A percentile compares a stretch with the other conserved stretches of the same genome.
These are phyloP conservation scores for Carcharodon carcharias DNA, from an alignment of 2,797 vertebrate genomes.

Conservation along the genomic window DNA sequence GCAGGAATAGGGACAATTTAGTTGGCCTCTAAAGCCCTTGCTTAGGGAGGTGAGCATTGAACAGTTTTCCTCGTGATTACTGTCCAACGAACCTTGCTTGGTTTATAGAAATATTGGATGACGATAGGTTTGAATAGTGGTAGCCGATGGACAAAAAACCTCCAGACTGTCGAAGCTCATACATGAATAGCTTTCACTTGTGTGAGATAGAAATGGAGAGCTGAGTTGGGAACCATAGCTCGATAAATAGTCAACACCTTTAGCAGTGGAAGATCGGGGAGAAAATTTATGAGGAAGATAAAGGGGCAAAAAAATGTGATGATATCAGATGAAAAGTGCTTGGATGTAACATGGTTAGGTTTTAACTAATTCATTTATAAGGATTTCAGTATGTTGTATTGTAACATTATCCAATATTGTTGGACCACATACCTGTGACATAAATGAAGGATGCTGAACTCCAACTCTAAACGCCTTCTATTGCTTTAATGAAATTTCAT, in stretches of 20 bases:
- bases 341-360: not conserved
- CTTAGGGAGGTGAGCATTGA: not conserved
- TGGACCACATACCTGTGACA: not conserved
- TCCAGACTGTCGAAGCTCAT: not conserved
- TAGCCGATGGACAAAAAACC: not conserved
- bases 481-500: not conserved
- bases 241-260: not conserved
- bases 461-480: not conserved
- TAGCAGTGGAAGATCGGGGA: not conserved
- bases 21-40: not conserved
- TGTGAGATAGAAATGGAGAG: not conserved
- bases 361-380: not conserved
- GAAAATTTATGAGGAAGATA: not conserved
- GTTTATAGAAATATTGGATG: not conserved
- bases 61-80: not conserved
- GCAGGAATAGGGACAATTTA: not conserved
- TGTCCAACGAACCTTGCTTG: not conserved
- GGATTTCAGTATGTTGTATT: not conserved
- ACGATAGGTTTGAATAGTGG: not conserved
- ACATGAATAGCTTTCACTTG: not conserved
- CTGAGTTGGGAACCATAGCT: not conserved
- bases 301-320: not conserved
- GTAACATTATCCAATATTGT: not conserved
- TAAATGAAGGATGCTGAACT: not conserved
- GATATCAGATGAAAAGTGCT: not conserved